These are phyloP conservation scores for Lathamus discolor DNA, from an alignment of 2,113 vertebrate species.

Conservation along the genomic window DNA sequence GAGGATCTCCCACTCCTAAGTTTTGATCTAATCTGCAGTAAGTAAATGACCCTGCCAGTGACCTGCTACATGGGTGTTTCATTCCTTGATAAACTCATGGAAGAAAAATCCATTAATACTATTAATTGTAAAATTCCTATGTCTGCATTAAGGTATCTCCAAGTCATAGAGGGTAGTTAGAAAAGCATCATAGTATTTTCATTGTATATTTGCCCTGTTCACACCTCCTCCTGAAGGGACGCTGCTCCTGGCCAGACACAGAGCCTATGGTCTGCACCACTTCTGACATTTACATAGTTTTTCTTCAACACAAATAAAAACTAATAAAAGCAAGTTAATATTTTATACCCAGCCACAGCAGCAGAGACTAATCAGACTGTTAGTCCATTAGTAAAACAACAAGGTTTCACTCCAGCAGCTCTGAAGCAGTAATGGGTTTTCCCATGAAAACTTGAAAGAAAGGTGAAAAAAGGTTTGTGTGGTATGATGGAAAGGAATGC, in stretches of 20 bases:
- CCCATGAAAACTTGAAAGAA: conserved; percentile 64
- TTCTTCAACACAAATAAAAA: not conserved
- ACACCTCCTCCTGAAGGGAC: not conserved
- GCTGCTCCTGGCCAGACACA: not conserved
- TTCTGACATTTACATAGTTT: not conserved
- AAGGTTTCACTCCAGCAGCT: conserved; percentile 35
- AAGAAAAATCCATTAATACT: not conserved
- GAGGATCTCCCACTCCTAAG: not conserved
- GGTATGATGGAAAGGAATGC: conserved; percentile 67
- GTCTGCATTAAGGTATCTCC: not conserved
- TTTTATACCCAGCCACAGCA: not conserved
- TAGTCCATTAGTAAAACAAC: conserved; percentile 33
- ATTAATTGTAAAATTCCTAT: not conserved
- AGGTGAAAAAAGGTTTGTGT: conserved; percentile 59
- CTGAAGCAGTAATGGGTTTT: conserved; percentile 36
- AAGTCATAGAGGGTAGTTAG: not conserved
- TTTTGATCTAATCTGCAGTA: not conserved
- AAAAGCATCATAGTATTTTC: not conserved
- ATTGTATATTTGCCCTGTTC: not conserved
- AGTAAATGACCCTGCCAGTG: not conserved
- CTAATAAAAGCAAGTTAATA: not conserved
- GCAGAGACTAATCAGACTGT: not conserved
- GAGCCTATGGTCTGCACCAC: not conserved
- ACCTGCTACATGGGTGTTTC: not conserved
- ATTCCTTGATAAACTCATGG: not conserved